Evolutionary conservation across 2,888 invertebrate genomes (phyloP).

Genomic region (Scrobipalpa atriplicella): DNA sequence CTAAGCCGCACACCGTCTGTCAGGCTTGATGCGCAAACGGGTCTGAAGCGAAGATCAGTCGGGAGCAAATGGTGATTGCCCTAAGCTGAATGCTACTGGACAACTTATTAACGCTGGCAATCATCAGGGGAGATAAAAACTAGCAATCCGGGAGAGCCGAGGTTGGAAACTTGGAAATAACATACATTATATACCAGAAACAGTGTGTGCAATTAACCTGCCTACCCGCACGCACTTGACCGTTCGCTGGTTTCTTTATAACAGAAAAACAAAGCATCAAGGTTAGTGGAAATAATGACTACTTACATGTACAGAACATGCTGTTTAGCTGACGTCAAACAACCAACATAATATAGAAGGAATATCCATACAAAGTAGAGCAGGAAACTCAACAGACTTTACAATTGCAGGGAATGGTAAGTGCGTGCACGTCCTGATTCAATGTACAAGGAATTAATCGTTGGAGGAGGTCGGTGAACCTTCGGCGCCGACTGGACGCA

Average conservation of each 20-base stretch:
- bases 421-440: conserved; percentile 38
- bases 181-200: conserved; percentile 47
- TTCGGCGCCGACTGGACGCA: conserved; percentile 57
- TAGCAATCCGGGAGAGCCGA: conserved; percentile 42
- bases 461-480: conserved; percentile 62
- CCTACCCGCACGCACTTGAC: conserved; percentile 35
- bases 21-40: conserved; percentile 11
- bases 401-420: conserved; percentile 24
- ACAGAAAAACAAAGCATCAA: conserved; percentile 15
- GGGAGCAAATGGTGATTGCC: conserved; percentile 24
- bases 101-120: conserved; percentile 48
- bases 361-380: not conserved
- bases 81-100: conserved; percentile 44
- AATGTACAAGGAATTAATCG: conserved; percentile 51
- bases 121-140: conserved; percentile 49
- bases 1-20: conserved; percentile 26
- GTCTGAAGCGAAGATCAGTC: conserved; percentile 20
- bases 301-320: conserved; percentile 8
- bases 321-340: conserved; percentile 10
- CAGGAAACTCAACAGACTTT: conserved; percentile 11
- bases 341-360: not conserved
- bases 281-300: conserved; percentile 14
- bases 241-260: conserved; percentile 14
- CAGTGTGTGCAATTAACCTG: conserved; percentile 34
- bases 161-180: conserved; percentile 40